Conservation (phyloP, 2,113 vertebrate genomes). For the Brachypteracias leptosomus region DNA sequence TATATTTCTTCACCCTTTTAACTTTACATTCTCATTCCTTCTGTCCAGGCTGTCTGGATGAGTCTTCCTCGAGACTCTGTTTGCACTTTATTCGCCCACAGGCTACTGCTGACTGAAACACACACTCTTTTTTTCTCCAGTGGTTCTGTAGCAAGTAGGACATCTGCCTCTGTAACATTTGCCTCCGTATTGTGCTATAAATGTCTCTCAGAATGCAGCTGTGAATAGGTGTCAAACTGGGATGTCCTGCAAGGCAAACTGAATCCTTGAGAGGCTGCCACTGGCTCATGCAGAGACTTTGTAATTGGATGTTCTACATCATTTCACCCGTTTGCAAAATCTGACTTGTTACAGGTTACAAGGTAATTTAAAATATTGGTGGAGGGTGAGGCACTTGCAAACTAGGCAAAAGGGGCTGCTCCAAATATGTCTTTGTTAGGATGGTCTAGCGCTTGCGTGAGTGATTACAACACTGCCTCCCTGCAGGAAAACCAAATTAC, state of each 20-base stretch:
- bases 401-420: background rate
- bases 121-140: accelerated
- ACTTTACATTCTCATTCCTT: background rate
- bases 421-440: background rate
- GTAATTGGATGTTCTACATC: slow-evolving; percentile 31
- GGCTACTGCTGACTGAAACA: background rate
- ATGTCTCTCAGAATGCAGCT: background rate
- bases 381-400: background rate
- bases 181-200: background rate
- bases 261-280: background rate
- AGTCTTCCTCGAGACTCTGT: background rate
- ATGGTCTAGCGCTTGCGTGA: background rate
- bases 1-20: background rate
- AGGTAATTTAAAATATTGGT: background rate
- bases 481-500: background rate
- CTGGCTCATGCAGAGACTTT: background rate
- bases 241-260: background rate
- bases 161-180: background rate
- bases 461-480: background rate
- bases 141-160: background rate
- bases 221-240: background rate
- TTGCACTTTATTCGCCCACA: background rate
- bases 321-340: background rate
- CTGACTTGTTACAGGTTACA: background rate
- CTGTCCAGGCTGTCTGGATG: background rate